Evolutionary conservation across 92 coral and sea anemone species (phyloP).

Genomic region (Umimayanthus kanabou): DNA sequence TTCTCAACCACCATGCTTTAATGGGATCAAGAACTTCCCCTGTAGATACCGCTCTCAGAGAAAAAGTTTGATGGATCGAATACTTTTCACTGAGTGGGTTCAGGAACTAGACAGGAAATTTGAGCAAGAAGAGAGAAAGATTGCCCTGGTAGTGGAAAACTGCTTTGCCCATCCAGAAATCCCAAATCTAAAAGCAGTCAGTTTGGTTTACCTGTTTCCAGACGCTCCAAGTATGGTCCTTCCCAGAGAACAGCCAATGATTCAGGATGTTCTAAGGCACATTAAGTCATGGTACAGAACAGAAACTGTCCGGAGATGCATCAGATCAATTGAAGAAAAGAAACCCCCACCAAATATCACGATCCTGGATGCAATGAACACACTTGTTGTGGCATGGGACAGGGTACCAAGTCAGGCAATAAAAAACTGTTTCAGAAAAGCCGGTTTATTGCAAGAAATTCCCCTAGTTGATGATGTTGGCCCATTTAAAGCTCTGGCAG

Average conservation of each 20-base stretch:
- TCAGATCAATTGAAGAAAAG: constrained; percentile 12
- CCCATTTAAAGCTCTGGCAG: constrained; percentile 31
- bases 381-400: constrained; percentile 41
- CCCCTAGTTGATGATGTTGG: constrained; percentile 31
- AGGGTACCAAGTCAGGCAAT: constrained; percentile 31
- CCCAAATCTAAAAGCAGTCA: constrained; percentile 10
- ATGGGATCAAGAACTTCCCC: constrained; percentile 28
- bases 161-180: constrained; percentile 11
- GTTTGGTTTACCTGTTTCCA: background rate
- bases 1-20: constrained; percentile 18
- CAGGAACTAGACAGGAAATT: constrained; percentile 20
- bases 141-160: constrained; percentile 28
- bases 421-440: constrained; percentile 44
- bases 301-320: constrained; percentile 32
- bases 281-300: constrained; percentile 42
- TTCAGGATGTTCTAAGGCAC: constrained; percentile 10
- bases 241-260: constrained; percentile 24
- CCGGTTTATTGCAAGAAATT: constrained; percentile 38
- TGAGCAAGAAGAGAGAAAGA: constrained; percentile 9
- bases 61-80: constrained; percentile 26
- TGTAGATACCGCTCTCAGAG: constrained; percentile 38
- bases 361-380: constrained; percentile 48
- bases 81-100: constrained; percentile 32
- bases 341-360: constrained; percentile 33
- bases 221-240: constrained; percentile 11